Base-by-base conservation (phyloP, 2,797 vertebrate genomes). In the Eupleurogrammus muticus region DNA sequence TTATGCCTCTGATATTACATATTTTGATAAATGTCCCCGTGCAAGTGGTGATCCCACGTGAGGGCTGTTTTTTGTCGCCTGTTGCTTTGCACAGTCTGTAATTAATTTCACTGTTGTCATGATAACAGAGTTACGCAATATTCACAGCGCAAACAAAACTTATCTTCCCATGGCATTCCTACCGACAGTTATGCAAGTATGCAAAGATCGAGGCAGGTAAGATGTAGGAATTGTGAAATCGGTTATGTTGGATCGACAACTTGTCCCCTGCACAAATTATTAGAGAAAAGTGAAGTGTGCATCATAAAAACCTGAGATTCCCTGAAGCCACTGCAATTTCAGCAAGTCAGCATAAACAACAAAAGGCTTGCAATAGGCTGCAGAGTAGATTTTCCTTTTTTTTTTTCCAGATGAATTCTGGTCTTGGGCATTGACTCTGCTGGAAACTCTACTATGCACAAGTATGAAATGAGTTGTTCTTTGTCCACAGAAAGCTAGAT, bases 1-100 rank as follows among this genome's bases (percentile, higher is more conserved):
- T 81, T 81, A 78, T 75, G 82, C 71, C 63, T 61, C 63, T 63
- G 70, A 84, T 60, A 81, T 85, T 49, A 78, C 80, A 83, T 82
- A 80, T 82, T 89, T 81, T 68, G 66, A 32, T 73, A 70, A 79
- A 82, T 70, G 74, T 80, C 60, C 68, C 34, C 73, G 70, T 21
- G 49, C 58, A 62, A 66, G 35, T 60, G 73, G 42, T 24, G 51
- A 36, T 54, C 77, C 36, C 68, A 48, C 53, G 56, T 24, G 47
- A 70, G 49, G 16, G 3, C 36, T 32, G 32, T 9, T 53, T 88
- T 71, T 75, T 72, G 73, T 72, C 62, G 40, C 69, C 59, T 62
- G n/a, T 51, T 64, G 51, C 69, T 69, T 23, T 62, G 61, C 20
- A 24, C 38, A 40, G 14, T 40, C 67, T 82, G 65, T 56, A 73